These are phyloP conservation scores for Cataglyphis rosenhaueri DNA, from an alignment of 2,888 invertebrate genomes.

Conservation along the genomic window DNA sequence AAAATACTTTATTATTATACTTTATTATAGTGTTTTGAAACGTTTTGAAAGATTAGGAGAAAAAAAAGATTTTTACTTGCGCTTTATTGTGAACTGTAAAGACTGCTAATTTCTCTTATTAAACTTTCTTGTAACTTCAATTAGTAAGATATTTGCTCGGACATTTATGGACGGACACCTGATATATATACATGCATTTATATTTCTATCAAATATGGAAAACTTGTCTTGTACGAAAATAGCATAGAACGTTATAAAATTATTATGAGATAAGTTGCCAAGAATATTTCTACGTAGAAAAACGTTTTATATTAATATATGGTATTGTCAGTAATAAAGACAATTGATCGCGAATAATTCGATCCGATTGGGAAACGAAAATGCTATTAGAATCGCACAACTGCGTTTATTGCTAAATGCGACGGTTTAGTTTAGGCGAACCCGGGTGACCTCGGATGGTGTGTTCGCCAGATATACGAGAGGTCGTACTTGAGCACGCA, in stretches of 20 bases:
- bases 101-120: too few species aligned
- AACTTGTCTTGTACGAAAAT: not conserved
- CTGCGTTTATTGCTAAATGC: constrained; percentile 19
- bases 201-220: not conserved
- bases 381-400: constrained; percentile 22
- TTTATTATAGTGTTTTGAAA: too few species aligned
- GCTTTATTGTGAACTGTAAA: too few species aligned
- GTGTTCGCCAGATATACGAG: constrained; percentile 14
- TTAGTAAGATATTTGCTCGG: too few species aligned
- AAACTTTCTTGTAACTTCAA: too few species aligned
- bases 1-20: too few species aligned
- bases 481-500: constrained; percentile 42
- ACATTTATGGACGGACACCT: too few species aligned
- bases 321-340: not conserved
- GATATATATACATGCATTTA: not conserved
- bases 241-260: not conserved
- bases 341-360: constrained; percentile 10
- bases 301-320: too few species aligned
- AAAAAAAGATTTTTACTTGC: too few species aligned
- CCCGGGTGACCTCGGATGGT: constrained; percentile 11
- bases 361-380: not conserved
- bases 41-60: too few species aligned
- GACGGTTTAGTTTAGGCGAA: constrained; percentile 9
- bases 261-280: not conserved
- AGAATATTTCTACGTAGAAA: not conserved